Conservation (phyloP, 2,888 invertebrate genomes). For the Mayetiola destructor region DNA sequence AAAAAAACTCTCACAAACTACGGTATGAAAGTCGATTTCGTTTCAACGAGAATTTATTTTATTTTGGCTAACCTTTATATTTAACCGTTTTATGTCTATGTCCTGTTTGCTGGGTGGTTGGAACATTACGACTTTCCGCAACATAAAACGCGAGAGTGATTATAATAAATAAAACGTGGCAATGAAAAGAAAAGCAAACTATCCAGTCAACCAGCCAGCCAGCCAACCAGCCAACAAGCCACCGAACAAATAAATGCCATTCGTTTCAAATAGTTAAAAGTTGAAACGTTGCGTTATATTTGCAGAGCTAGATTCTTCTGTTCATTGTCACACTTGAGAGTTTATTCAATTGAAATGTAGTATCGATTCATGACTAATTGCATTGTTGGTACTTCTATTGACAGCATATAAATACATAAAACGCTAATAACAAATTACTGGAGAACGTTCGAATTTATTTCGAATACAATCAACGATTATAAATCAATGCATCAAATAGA, state of each 20-base stretch:
- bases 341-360: too few species aligned
- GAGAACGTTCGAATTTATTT: not conserved
- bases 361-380: not conserved
- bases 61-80: not conserved
- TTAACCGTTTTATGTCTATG: not conserved
- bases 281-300: not conserved
- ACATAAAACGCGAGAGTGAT: conserved; percentile 1
- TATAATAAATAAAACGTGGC: conserved; percentile 1
- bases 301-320: not conserved
- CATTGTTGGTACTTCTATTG: not conserved
- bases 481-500: too few species aligned
- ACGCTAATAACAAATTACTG: not conserved
- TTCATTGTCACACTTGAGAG: conserved; percentile 1
- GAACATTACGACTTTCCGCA: not conserved
- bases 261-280: too few species aligned
- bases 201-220: too few species aligned
- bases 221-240: too few species aligned
- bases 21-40: not conserved
- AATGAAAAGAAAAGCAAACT: not conserved
- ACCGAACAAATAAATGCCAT: not conserved
- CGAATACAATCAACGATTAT: not conserved
- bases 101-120: not conserved
- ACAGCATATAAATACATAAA: not conserved
- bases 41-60: not conserved
- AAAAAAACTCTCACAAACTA: too few species aligned